These are phyloP conservation scores for Bacillus rossius DNA, from an alignment of 1,140 invertebrate species.

Conservation along the genomic window DNA sequence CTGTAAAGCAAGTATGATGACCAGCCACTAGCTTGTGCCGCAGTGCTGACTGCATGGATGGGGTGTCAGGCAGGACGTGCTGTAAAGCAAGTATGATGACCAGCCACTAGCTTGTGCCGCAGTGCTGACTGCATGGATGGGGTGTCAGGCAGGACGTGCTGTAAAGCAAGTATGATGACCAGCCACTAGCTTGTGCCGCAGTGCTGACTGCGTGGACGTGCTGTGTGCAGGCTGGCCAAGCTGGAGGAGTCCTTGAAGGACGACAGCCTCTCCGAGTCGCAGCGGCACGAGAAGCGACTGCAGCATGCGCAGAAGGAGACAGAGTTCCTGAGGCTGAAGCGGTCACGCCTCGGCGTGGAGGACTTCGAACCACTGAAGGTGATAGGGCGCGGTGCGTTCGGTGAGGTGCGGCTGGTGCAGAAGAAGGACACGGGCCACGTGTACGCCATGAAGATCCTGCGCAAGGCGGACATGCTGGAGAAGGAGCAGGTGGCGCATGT, in stretches of 20 bases:
- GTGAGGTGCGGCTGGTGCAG: slow-evolving; percentile 97
- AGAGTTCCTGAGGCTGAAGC: slow-evolving; percentile 93
- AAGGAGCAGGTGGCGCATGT: slow-evolving; percentile 99
- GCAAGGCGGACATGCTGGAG: slow-evolving; percentile 98
- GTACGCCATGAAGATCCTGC: slow-evolving; percentile 99
- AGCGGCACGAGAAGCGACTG: slow-evolving; percentile 81
- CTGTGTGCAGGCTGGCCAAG: slow-evolving; percentile 67
- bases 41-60: too few species aligned
- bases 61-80: too few species aligned
- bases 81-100: too few species aligned
- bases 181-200: too few species aligned
- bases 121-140: too few species aligned
- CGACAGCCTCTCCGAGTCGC: slow-evolving; percentile 79
- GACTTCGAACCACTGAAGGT: slow-evolving; percentile 99
- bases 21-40: too few species aligned
- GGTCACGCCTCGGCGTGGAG: slow-evolving; percentile 93
- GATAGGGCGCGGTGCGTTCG: slow-evolving; percentile 95
- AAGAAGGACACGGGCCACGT: slow-evolving; percentile 99
- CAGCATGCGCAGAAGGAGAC: slow-evolving; percentile 98
- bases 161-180: too few species aligned
- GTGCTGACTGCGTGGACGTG: background rate
- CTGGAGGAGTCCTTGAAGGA: slow-evolving; percentile 92
- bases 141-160: too few species aligned
- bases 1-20: too few species aligned
- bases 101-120: too few species aligned